Evolutionary conservation across 2,113 vertebrate genomes (phyloP), one percentile per base, ranked within the genome.

Genomic region (Scomber scombrus): DNA sequence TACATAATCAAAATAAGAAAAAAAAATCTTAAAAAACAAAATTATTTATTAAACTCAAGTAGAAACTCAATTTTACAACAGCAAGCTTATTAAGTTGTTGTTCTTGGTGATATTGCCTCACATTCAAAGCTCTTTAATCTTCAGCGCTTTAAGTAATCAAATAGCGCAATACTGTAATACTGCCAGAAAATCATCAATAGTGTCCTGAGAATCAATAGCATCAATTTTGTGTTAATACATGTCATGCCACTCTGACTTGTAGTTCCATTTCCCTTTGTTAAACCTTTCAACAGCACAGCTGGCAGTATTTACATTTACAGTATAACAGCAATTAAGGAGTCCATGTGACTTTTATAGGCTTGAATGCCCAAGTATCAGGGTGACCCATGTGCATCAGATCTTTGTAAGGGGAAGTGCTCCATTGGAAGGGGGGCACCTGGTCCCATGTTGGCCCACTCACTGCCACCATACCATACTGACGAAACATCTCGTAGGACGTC

Each of bases 281-380:
- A 83, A 78, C 26, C 11, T 2, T 55, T 2, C 11, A 52, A 50
- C 43, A 63, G 40, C 40, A 65, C 46, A 76, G 63, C n/a, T 72
- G 23, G 43, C 12, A 65, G 2, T 11, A 56, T 68, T 18, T 23
- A 29, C 3, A 60, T 13, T 5, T 11, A 40, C 23, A 64, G 18
- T 34, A 15, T 57, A 1, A 49, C 26, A 19, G 11, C 12, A 54
- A 55, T 88, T 96, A 95, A 94, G 86, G 10, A 64, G 92, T 91
- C 98, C 98, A 99, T 6, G 1, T 85, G 83, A 99, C 93, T 72
- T 91, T 86, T 58, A 98, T 11, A 0, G 96, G 95, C 1, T 85
- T 90, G 85, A 99, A 99, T 62, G 82, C 93, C 98, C 97, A 99
- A 75, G 94, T 94, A 93, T 99, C 97, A 0, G 98, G 98, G 4